Evolutionary conservation across 2,797 vertebrate genomes (phyloP).

Genomic region (Poeciliopsis infans): DNA sequence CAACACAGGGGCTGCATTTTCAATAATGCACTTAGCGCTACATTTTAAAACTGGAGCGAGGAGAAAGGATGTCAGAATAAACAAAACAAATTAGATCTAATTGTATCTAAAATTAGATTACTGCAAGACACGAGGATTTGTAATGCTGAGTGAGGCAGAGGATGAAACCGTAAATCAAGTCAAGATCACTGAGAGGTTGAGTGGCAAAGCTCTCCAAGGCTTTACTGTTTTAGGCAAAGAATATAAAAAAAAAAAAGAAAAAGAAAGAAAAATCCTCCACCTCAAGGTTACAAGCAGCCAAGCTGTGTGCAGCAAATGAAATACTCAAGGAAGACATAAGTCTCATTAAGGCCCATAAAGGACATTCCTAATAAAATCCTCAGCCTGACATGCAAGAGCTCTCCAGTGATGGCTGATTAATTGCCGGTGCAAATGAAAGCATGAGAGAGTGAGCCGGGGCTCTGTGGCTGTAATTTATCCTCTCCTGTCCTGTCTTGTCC

Average conservation of each 20-base stretch:
- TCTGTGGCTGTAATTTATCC: slow-evolving; percentile 80
- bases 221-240: slow-evolving; percentile 46
- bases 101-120: slow-evolving; percentile 75
- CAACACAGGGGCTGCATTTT: slow-evolving; percentile 37
- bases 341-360: slow-evolving; percentile 85
- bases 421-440: slow-evolving; percentile 83
- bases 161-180: slow-evolving; percentile 67
- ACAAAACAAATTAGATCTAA: slow-evolving; percentile 74
- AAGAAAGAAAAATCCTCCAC: slow-evolving; percentile 43
- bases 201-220: slow-evolving; percentile 61
- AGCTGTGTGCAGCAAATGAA: slow-evolving; percentile 80
- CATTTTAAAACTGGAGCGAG: slow-evolving; percentile 52
- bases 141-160: slow-evolving; percentile 47
- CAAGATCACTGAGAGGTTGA: slow-evolving; percentile 66
- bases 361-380: slow-evolving; percentile 85
- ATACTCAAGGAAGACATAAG: slow-evolving; percentile 85
- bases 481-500: slow-evolving; percentile 77
- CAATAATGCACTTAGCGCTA: slow-evolving; percentile 45
- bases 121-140: slow-evolving; percentile 58
- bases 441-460: slow-evolving; percentile 70
- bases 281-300: slow-evolving; percentile 78
- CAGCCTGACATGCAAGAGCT: slow-evolving; percentile 81
- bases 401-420: slow-evolving; percentile 86
- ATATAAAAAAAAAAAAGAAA: slow-evolving; percentile 20
- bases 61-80: slow-evolving; percentile 57